Evolutionary conservation across 2,113 vertebrate genomes (phyloP).

Genomic region (Boleophthalmus pectinirostris): DNA sequence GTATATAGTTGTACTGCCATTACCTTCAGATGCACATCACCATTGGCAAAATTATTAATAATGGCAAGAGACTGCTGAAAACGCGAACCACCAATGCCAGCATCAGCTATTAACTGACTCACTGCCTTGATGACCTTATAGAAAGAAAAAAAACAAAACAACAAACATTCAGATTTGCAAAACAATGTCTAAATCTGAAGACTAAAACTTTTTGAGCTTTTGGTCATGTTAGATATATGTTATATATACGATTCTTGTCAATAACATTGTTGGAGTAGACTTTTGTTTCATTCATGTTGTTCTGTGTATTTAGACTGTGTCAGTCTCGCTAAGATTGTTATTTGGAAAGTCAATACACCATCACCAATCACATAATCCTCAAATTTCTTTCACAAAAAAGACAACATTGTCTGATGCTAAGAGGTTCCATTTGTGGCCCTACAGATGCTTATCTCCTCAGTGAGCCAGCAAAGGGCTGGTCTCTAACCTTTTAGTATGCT

Average conservation of each 20-base stretch:
- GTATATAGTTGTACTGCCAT: neutral
- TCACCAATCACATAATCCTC: neutral
- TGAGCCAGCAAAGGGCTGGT: no score
- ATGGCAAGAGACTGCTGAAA: slow-evolving; percentile 97
- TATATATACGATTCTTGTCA: no score
- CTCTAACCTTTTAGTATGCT: no score
- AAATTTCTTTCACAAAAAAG: neutral
- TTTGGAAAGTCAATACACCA: neutral
- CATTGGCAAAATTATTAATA: slow-evolving; percentile 97
- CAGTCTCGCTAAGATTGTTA: neutral
- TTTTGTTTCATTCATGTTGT: neutral
- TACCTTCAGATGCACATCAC: slow-evolving; percentile 95
- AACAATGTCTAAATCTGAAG: neutral
- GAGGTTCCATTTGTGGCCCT: neutral
- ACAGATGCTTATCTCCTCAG: no score
- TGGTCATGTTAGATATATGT: no score
- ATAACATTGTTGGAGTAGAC: no score
- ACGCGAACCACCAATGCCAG: slow-evolving; percentile 93
- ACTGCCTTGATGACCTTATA: slow-evolving; percentile 95
- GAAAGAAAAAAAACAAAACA: neutral
- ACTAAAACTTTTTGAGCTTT: no score
- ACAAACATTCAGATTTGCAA: neutral
- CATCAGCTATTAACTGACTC: slow-evolving; percentile 96
- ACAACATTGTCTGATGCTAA: neutral
- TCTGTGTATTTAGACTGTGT: neutral